phyloP scores from a whole-genome alignment of 2,113 vertebrate genomes.

The Catharus minimus region DNA sequence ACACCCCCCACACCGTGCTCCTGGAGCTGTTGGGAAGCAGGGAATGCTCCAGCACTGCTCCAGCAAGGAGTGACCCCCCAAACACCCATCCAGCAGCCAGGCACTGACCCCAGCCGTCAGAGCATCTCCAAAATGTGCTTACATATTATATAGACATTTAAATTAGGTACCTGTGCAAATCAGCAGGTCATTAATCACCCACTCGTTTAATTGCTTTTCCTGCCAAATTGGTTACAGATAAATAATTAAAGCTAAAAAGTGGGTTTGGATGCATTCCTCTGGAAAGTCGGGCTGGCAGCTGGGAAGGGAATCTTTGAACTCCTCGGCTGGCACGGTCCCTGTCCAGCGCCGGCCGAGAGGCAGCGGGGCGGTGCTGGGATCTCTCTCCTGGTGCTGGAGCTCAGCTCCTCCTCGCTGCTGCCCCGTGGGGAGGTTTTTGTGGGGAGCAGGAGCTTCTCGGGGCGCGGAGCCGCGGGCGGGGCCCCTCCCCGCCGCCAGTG shows the following conservation, averaged over 20 bases:
- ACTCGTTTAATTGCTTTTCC: slow-evolving; percentile 71
- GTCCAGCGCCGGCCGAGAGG: rapidly evolving
- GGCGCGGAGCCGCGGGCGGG: background rate
- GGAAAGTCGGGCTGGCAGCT: slow-evolving; percentile 52
- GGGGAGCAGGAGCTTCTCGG: background rate
- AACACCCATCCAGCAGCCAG: background rate
- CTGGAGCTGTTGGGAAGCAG: rapidly evolving
- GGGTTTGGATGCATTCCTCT: slow-evolving; percentile 59
- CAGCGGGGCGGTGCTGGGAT: rapidly evolving
- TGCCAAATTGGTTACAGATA: slow-evolving; percentile 76
- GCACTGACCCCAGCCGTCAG: background rate
- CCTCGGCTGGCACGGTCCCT: background rate
- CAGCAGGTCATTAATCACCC: slow-evolving; percentile 71
- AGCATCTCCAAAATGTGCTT: slow-evolving; percentile 51
- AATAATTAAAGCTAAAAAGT: slow-evolving; percentile 73
- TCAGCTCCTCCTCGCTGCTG: background rate
- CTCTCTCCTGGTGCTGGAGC: background rate
- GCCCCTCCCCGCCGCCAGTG: background rate
- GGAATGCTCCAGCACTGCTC: background rate
- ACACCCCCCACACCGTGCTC: background rate
- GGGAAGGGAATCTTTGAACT: slow-evolving; percentile 25
- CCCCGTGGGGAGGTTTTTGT: background rate
- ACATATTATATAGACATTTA: slow-evolving; percentile 68
- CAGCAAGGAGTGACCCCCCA: background rate
- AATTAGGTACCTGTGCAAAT: slow-evolving; percentile 69